A percentile compares a stretch with the other conserved stretches of the same genome.
phyloP scores from a whole-genome alignment of 2,113 vertebrate species.

The Tenebrosternarchus preto region DNA sequence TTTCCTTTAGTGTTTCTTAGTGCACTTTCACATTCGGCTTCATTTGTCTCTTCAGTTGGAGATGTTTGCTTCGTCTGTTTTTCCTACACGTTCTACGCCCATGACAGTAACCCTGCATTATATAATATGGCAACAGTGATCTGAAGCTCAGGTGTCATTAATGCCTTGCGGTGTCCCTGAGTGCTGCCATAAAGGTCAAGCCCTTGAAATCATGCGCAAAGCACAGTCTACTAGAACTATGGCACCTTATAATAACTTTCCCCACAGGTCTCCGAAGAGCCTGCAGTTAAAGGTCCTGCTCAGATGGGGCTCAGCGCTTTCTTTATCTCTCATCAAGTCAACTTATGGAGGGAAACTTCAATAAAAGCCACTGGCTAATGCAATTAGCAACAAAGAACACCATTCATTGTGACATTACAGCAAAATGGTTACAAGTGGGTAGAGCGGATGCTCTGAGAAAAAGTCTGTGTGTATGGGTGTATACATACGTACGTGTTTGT shows the following conservation, averaged over 20 bases:
- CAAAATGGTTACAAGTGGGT: slow-evolving; percentile 40
- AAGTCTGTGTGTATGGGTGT: too few relatives aligned
- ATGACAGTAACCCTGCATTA: too few relatives aligned
- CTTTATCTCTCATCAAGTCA: slow-evolving; percentile 62
- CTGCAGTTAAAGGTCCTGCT: slow-evolving; percentile 63
- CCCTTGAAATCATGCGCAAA: background rate
- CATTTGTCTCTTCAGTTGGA: too few relatives aligned
- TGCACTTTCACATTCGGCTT: too few relatives aligned
- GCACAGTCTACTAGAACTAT: too few relatives aligned
- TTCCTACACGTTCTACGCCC: too few relatives aligned
- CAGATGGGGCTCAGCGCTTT: slow-evolving; percentile 58
- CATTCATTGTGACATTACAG: slow-evolving; percentile 62
- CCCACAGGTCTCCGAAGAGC: background rate
- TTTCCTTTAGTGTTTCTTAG: too few relatives aligned
- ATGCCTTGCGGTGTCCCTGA: too few relatives aligned
- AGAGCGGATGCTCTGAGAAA: slow-evolving; percentile 39
- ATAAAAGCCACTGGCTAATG: slow-evolving; percentile 70
- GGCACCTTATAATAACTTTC: slow-evolving; percentile 9
- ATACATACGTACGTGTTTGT: too few relatives aligned
- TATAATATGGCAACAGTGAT: too few relatives aligned
- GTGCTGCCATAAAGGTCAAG: background rate
- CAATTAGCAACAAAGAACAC: slow-evolving; percentile 66
- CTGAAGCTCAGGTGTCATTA: too few relatives aligned
- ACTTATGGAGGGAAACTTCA: slow-evolving; percentile 65
- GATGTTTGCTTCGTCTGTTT: too few relatives aligned